phyloP scores from a whole-genome alignment of 2,113 vertebrate genomes.

The Ailurus styani region DNA sequence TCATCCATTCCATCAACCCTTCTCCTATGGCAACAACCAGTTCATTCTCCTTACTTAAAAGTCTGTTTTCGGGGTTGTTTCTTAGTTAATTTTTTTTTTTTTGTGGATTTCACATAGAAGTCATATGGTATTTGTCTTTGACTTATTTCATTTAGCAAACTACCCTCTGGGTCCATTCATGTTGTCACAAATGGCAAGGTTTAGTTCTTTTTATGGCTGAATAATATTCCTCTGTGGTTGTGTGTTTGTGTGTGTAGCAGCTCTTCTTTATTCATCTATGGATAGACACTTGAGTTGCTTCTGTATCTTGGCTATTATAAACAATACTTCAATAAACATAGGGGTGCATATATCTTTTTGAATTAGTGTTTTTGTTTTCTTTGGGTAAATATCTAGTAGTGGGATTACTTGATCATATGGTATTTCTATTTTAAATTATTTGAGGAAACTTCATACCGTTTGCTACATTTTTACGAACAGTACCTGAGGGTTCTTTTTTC shows the following conservation, averaged over 20 bases:
- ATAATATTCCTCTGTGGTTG: background rate
- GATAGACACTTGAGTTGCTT: background rate
- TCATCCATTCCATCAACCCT: background rate
- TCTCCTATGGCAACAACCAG: background rate
- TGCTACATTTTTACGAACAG: background rate
- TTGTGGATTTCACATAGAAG: background rate
- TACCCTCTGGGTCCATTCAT: background rate
- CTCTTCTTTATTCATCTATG: background rate
- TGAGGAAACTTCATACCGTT: background rate
- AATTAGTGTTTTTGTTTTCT: too few species aligned
- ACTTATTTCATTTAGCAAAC: background rate
- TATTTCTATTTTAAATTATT: background rate
- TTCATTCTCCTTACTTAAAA: background rate
- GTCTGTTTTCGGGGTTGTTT: background rate
- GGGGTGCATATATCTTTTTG: too few species aligned
- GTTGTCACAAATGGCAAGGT: background rate
- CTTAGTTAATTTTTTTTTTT: background rate
- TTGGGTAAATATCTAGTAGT: too few species aligned
- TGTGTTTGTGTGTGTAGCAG: too few species aligned
- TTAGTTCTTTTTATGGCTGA: background rate
- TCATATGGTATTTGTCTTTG: background rate
- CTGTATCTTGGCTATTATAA: too few species aligned
- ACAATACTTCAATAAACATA: too few species aligned
- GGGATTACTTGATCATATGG: background rate
- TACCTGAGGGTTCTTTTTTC: background rate